Evolutionary conservation across 2,888 invertebrate genomes (phyloP).

Genomic region (Sminthurides aquaticus): DNA sequence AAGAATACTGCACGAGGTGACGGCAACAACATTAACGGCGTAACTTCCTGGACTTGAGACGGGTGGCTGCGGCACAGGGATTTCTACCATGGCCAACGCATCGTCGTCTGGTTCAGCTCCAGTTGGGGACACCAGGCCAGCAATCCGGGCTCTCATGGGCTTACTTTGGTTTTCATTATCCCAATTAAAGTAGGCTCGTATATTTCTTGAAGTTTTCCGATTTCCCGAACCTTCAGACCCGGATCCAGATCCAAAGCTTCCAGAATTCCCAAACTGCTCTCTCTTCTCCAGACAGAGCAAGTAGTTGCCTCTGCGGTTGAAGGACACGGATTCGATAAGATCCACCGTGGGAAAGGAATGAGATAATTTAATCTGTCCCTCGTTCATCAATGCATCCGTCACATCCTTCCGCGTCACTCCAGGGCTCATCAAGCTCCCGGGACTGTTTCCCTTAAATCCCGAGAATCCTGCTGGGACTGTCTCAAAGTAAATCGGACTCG

Average conservation of each 20-base stretch:
- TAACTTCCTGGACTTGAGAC: conserved; percentile 45
- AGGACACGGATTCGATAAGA: conserved; percentile 59
- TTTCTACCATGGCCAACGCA: conserved; percentile 46
- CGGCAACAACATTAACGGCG: conserved; percentile 6
- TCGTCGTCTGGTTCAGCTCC: conserved; percentile 54
- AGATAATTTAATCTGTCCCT: conserved; percentile 22
- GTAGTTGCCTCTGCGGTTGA: conserved; percentile 62
- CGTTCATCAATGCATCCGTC: conserved; percentile 5
- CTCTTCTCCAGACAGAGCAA: conserved; percentile 56
- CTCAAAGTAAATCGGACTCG: conserved; percentile 10
- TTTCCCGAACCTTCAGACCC: no score
- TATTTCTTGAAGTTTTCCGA: conserved; percentile 45
- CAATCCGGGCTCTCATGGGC: conserved; percentile 61
- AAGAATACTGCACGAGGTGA: conserved; percentile 29
- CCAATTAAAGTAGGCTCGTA: conserved; percentile 70
- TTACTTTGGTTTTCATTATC: conserved; percentile 51
- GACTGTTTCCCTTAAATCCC: not conserved
- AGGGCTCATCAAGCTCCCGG: not conserved
- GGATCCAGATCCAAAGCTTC: conserved; percentile 7
- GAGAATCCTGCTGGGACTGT: not conserved
- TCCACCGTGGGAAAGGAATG: conserved; percentile 63
- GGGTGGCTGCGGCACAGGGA: conserved; percentile 44
- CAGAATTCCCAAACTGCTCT: not conserved
- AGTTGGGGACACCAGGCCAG: conserved; percentile 66
- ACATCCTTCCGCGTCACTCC: conserved; percentile 9